Percentiles rank a stretch among this genome's conserved stretches.
phyloP scores from a whole-genome alignment of 2,888 invertebrate species.

The Drosophila rubida region DNA sequence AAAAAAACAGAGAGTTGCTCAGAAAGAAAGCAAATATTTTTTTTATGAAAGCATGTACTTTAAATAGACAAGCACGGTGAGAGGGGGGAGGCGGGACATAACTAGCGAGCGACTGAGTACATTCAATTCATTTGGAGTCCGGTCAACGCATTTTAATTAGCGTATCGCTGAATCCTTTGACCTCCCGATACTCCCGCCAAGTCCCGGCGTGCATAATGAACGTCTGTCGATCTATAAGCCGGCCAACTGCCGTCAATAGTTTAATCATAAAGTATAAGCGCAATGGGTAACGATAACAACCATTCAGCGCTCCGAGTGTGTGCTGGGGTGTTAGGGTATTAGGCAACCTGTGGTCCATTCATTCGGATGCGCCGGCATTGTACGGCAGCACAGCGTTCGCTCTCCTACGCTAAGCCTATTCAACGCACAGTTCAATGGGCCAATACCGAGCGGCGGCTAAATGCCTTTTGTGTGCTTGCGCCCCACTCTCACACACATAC shows the following conservation, averaged over 20 bases:
- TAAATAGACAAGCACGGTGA: slow-evolving; percentile 27
- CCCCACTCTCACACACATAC: neutral
- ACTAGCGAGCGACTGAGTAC: slow-evolving; percentile 1
- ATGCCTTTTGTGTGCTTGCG: slow-evolving; percentile 64
- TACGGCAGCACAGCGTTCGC: slow-evolving; percentile 15
- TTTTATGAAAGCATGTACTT: slow-evolving; percentile 23
- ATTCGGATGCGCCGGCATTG: slow-evolving; percentile 31
- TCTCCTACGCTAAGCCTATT: slow-evolving; percentile 54
- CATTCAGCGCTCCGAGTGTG: slow-evolving; percentile 40
- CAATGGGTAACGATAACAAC: slow-evolving; percentile 64
- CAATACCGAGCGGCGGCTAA: slow-evolving; percentile 73
- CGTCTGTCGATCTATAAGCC: slow-evolving; percentile 58
- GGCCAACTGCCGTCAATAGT: slow-evolving; percentile 63
- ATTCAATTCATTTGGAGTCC: slow-evolving; percentile 51
- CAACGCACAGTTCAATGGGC: slow-evolving; percentile 63
- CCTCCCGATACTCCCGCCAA: slow-evolving; percentile 3
- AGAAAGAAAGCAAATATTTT: slow-evolving; percentile 30
- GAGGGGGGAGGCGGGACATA: neutral
- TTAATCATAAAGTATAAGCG: slow-evolving; percentile 73
- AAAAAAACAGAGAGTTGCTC: slow-evolving; percentile 27
- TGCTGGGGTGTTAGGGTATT: slow-evolving; percentile 17
- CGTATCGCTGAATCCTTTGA: slow-evolving; percentile 52
- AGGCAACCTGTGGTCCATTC: slow-evolving; percentile 48
- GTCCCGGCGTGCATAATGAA: slow-evolving; percentile 60
- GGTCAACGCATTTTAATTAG: slow-evolving; percentile 70